A percentile compares a stretch with the other conserved stretches of the same genome.
Evolutionary conservation across 2,113 vertebrate species (phyloP).

Genomic region (Nothoprocta pentlandii): DNA sequence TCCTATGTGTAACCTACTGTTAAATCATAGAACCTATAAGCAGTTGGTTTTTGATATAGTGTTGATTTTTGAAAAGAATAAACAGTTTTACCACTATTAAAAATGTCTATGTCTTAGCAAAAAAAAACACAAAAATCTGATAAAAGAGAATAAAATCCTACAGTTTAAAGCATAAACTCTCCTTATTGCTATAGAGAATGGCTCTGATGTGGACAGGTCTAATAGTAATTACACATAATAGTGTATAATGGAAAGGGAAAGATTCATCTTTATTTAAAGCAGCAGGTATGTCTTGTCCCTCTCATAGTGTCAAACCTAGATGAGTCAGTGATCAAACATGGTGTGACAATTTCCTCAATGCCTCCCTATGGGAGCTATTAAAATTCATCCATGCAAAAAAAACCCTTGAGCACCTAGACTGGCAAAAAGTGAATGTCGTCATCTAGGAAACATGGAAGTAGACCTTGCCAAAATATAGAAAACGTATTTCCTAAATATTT

Average conservation of each 20-base stretch:
- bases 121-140: accelerated
- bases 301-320: neutral
- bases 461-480: neutral
- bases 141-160: neutral
- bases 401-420: neutral
- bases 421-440: neutral
- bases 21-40: neutral
- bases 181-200: neutral
- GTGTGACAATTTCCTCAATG: neutral
- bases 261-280: slow-evolving; percentile 17
- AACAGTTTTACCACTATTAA: neutral
- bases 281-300: neutral
- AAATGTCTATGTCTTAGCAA: neutral
- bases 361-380: slow-evolving; percentile 49
- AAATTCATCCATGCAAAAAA: slow-evolving; percentile 24
- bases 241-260: neutral
- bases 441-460: neutral
- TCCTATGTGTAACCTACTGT: neutral
- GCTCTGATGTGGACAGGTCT: neutral
- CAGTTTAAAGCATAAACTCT: neutral
- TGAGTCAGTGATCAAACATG: slow-evolving; percentile 46
- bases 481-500: neutral
- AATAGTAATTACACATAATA: neutral
- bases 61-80: neutral
- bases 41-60: neutral